phyloP scores from a whole-genome alignment of 2,888 invertebrate genomes.

The Agrilus biguttatus region DNA sequence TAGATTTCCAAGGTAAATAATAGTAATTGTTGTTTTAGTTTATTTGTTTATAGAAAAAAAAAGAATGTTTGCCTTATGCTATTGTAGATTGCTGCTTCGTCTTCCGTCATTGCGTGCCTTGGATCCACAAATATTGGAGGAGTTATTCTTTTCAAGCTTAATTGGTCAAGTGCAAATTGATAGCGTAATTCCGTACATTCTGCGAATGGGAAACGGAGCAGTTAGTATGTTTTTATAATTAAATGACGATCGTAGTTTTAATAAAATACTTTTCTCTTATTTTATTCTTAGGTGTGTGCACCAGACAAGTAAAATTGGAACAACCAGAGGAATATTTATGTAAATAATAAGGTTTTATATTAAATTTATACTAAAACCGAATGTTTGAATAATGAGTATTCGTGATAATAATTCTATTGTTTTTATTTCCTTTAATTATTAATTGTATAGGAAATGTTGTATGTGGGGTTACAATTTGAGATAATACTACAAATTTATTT shows the following conservation, averaged over 20 bases:
- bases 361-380: no score
- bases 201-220: constrained; percentile 37
- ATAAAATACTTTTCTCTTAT: constrained; percentile 2
- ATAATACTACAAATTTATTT: no score
- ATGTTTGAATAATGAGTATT: no score
- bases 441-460: no score
- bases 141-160: constrained; percentile 82
- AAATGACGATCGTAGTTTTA: constrained; percentile 1
- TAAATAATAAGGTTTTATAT: constrained; percentile 3
- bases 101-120: constrained; percentile 59
- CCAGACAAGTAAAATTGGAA: constrained; percentile 26
- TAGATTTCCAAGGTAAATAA: constrained; percentile 35
- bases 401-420: background rate
- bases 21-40: constrained; percentile 7
- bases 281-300: constrained; percentile 10
- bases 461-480: no score
- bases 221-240: constrained; percentile 1
- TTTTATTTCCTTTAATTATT: background rate
- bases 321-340: constrained; percentile 17
- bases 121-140: constrained; percentile 67
- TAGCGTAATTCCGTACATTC: constrained; percentile 84
- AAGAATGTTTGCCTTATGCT: background rate
- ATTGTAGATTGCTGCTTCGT: constrained; percentile 44
- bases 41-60: no score
- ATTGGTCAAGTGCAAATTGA: constrained; percentile 91